A percentile compares a stretch with the other conserved stretches of the same genome.
These are phyloP conservation scores for Caenorhabditis angaria DNA, from an alignment of 2,888 invertebrate genomes.

Conservation along the genomic window DNA sequence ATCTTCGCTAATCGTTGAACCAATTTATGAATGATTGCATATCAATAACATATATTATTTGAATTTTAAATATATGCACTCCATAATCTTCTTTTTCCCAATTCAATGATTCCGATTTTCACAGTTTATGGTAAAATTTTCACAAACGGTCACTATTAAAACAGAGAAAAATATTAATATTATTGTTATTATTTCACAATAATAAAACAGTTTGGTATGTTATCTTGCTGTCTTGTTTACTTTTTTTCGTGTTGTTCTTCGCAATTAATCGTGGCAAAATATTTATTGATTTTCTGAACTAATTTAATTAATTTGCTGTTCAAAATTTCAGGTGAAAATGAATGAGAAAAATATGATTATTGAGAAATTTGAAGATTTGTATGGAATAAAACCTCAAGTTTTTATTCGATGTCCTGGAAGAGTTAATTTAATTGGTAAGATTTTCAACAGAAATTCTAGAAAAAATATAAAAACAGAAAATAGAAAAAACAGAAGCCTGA, in stretches of 20 bases:
- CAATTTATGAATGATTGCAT: constrained; percentile 26
- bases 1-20: constrained; percentile 24
- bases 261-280: too few species aligned
- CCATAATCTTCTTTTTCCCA: not conserved
- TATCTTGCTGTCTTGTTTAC: not conserved
- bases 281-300: too few species aligned
- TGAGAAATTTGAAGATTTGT: constrained; percentile 18
- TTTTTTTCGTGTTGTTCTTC: too few species aligned
- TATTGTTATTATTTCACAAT: too few species aligned
- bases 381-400: constrained; percentile 24
- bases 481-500: too few species aligned
- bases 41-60: not conserved
- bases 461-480: too few species aligned
- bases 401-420: constrained; percentile 77
- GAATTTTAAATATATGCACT: not conserved
- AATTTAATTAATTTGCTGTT: too few species aligned
- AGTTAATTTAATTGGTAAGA: constrained; percentile 89
- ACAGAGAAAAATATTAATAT: too few species aligned
- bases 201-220: constrained; percentile 1
- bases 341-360: constrained; percentile 8
- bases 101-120: too few species aligned
- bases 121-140: constrained; percentile 1
- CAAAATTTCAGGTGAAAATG: not conserved
- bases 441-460: too few species aligned
- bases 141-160: constrained; percentile 43